Evolutionary conservation across 2,113 vertebrate species (phyloP).

Genomic region (Tragelaphus imberbis): DNA sequence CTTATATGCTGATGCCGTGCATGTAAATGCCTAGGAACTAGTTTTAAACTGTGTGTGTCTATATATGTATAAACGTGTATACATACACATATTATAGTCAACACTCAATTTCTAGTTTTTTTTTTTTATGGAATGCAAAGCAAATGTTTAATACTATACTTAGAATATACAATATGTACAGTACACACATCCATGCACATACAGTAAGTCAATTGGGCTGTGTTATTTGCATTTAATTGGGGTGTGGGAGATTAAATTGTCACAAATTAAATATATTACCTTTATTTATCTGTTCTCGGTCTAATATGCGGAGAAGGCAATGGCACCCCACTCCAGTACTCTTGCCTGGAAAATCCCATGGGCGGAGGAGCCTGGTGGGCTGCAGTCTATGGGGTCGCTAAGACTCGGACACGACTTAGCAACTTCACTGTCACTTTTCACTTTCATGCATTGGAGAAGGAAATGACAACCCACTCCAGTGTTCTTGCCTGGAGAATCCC

Average conservation of each 20-base stretch:
- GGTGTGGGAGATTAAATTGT: background rate
- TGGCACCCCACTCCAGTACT: no score
- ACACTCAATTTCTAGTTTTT: background rate
- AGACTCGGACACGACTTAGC: no score
- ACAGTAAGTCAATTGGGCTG: background rate
- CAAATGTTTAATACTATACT: background rate
- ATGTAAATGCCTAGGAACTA: background rate
- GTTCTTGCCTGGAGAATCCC: no score
- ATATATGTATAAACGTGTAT: background rate
- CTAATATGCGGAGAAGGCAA: no score
- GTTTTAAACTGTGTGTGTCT: background rate
- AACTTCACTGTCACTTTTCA: no score
- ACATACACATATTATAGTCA: background rate
- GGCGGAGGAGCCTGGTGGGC: no score
- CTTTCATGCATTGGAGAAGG: no score
- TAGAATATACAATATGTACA: background rate
- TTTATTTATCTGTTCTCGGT: background rate
- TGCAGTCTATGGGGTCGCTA: no score
- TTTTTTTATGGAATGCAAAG: background rate
- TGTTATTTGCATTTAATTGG: background rate
- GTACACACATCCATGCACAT: background rate
- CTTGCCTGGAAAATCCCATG: no score
- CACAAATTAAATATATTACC: background rate
- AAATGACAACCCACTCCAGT: no score
- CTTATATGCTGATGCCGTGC: background rate